Conservation (phyloP, 2,113 vertebrate species). For the Python bivittatus region DNA sequence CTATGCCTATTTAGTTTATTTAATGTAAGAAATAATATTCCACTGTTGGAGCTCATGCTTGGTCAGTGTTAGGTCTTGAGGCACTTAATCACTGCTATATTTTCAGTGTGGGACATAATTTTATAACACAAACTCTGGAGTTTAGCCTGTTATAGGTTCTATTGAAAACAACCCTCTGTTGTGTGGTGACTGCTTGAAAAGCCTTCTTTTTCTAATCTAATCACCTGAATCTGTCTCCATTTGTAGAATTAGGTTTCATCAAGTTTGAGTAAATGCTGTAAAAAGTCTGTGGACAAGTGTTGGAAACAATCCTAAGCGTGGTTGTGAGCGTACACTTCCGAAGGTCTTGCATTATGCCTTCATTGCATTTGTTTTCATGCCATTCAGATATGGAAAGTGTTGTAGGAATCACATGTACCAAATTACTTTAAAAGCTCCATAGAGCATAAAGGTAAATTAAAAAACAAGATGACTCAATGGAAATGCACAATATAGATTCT, state of each 20-base stretch:
- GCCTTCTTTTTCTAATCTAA: background rate
- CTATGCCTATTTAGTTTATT: background rate
- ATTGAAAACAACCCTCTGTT: background rate
- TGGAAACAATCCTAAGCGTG: background rate
- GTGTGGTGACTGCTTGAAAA: background rate
- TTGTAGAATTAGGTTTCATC: background rate
- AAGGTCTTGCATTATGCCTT: background rate
- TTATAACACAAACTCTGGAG: background rate
- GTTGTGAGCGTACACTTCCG: background rate
- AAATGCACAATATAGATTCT: too few relatives aligned
- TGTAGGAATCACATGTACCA: background rate
- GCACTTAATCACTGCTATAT: background rate
- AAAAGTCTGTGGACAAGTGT: background rate
- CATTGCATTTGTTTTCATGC: background rate
- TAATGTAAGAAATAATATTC: background rate
- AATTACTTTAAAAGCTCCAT: background rate
- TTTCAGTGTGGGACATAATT: background rate
- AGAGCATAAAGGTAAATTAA: background rate
- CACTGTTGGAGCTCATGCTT: background rate
- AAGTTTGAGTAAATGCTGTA: background rate
- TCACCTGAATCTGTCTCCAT: background rate
- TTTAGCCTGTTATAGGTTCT: background rate
- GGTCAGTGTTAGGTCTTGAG: background rate
- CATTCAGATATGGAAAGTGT: background rate
- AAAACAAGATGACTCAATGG: background rate